Evolutionary conservation across 2,888 invertebrate genomes (phyloP), one percentile per base, ranked within the genome.

Genomic region (Diaperis boleti): DNA sequence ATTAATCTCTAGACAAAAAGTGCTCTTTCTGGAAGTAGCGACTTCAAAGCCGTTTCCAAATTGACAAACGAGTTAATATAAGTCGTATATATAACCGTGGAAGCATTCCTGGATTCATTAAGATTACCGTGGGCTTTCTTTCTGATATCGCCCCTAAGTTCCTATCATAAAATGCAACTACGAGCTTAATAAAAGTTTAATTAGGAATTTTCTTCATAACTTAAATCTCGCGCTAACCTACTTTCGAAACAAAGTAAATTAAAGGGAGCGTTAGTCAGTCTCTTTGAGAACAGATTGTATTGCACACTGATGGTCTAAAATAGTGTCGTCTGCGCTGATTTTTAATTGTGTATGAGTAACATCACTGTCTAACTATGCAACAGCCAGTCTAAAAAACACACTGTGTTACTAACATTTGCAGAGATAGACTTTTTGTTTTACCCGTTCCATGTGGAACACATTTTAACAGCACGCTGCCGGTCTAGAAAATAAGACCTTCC

Each of bases 131-230:
- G 62, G 67, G 68, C 71, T 72, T 71, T 68, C 75, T 74, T 74
- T 69, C 74, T 71, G 75, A 75, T 76, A 72, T 69, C 71, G 65
- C 71, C 69, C 69, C 31, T 62, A 75, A 74, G 72, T 74, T 73
- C 73, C 75, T 76, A 76, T 73, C 75, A 73, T 78, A 77, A 77
- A 76, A 72, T 76, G 70, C 73, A 75, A 72, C 71, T 72, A 72
- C 68, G 67, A 72, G 70, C 78, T 78, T 78, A 78, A 78, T 80
- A 79, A 79, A 80, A 79, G 77, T 80, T 80, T 79, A 79, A 80
- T 80, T 79, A 78, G 76, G 76, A 78, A 76, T 77, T 75, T 76
- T 74, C 74, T 74, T 72, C 74, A 74, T 76, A 77, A 76, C 73
- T 72, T 71, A 64, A 47, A 31, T 15, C 45, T 45, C 65, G 65